phyloP scores from a whole-genome alignment of 2,888 invertebrate genomes.

The Periphyllus acericola region DNA sequence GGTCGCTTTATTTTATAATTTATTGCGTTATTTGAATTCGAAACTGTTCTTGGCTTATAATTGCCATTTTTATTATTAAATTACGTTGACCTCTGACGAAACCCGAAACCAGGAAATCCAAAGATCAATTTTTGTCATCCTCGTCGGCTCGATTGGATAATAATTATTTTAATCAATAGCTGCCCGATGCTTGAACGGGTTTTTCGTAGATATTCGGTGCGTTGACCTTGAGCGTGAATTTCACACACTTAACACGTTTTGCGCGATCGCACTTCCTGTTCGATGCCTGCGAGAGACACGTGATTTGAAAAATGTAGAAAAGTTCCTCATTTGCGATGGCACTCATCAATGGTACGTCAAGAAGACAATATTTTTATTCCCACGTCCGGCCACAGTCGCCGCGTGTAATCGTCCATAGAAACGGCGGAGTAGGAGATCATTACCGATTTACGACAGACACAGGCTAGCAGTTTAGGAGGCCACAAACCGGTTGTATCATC shows the following conservation, averaged over 20 bases:
- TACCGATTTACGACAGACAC: conserved; percentile 56
- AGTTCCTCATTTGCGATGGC: neutral
- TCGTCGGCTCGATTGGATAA: neutral
- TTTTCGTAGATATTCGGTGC: neutral
- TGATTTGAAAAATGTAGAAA: neutral
- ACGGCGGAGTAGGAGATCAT: conserved; percentile 44
- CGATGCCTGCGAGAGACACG: neutral
- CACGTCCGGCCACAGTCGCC: neutral
- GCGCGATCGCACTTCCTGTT: conserved; percentile 19
- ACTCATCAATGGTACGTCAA: neutral
- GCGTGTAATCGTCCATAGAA: conserved; percentile 3
- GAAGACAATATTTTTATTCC: neutral
- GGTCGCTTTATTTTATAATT: neutral
- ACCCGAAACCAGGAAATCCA: neutral
- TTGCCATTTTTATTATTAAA: neutral
- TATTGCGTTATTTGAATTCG: neutral
- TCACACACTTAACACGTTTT: neutral
- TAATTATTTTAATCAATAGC: neutral
- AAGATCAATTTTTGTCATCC: neutral
- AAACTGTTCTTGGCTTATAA: neutral
- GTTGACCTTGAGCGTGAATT: conserved; percentile 29
- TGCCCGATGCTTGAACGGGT: neutral
- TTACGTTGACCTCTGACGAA: neutral
- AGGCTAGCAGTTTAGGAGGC: conserved; percentile 59
- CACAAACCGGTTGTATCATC: conserved; percentile 61